A percentile compares a stretch with the other conserved stretches of the same genome.
Evolutionary conservation across 2,113 vertebrate genomes (phyloP).

Genomic region (Etheostoma cragini): DNA sequence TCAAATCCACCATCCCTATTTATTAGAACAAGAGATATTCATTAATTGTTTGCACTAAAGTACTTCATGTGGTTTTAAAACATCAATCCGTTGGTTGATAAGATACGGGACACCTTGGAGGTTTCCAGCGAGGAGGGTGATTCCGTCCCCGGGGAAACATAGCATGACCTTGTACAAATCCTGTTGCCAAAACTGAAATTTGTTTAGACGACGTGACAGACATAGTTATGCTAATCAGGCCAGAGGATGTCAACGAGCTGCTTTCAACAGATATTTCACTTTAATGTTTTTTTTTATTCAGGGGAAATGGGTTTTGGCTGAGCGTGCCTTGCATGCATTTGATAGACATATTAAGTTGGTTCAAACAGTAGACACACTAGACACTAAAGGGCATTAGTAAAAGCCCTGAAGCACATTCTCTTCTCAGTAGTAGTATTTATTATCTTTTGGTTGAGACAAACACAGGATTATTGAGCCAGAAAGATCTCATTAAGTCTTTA

Average conservation of each 20-base stretch:
- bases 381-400: not conserved
- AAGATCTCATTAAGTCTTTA: conserved; percentile 5
- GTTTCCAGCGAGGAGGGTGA: not conserved
- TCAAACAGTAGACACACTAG: not conserved
- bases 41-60: conserved; percentile 4
- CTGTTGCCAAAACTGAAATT: not conserved
- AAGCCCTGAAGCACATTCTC: not conserved
- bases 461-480: conserved; percentile 28
- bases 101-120: conserved; percentile 32
- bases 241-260: conserved; percentile 5
- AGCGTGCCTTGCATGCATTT: conserved; percentile 12
- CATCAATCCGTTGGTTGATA: conserved; percentile 20
- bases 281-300: conserved; percentile 14
- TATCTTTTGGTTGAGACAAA: conserved; percentile 17
- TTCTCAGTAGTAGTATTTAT: conserved; percentile 6
- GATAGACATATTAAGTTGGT: not conserved
- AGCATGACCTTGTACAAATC: conserved; percentile 16
- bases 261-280: conserved; percentile 31
- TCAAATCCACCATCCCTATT: not conserved
- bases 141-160: conserved; percentile 9
- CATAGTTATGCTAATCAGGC: conserved; percentile 28
- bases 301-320: conserved; percentile 7
- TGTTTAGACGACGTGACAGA: conserved; percentile 22
- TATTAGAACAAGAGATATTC: not conserved
- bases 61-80: not conserved